Evolutionary conservation across 2,888 invertebrate species (phyloP).

Genomic region (Aporophyla lueneburgensis): DNA sequence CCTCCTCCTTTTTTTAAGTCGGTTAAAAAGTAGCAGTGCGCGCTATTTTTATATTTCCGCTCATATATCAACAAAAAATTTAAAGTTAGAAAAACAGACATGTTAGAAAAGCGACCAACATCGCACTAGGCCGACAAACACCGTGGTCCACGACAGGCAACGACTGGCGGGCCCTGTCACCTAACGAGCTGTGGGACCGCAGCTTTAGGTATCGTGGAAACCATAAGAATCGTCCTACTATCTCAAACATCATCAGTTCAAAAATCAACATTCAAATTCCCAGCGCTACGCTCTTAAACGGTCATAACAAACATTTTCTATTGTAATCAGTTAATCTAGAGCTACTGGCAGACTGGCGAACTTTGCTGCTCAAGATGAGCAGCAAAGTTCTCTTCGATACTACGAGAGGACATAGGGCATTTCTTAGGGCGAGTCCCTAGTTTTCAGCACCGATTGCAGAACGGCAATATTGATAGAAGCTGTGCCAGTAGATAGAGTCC

Average conservation of each 20-base stretch:
- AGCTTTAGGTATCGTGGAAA: not conserved
- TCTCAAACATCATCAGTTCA: not conserved
- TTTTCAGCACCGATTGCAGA: not conserved
- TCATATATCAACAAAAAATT: no score
- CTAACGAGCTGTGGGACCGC: not conserved
- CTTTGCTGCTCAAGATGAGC: no score
- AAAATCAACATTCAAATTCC: not conserved
- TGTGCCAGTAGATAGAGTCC: no score
- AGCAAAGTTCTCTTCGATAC: no score
- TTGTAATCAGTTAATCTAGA: not conserved
- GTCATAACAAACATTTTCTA: not conserved
- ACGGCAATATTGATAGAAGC: not conserved
- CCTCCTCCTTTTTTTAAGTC: no score
- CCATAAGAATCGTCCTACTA: not conserved
- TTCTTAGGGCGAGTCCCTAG: not conserved
- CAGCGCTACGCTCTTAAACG: not conserved
- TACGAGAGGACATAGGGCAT: not conserved
- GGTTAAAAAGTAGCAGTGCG: no score
- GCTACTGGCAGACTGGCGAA: not conserved
- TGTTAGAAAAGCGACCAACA: no score
- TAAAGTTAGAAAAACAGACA: no score
- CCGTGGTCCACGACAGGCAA: not conserved
- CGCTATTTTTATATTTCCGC: no score
- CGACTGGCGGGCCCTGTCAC: not conserved
- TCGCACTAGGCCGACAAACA: no score